Conservation (phyloP, 2,113 vertebrate genomes). For the Anser cygnoides region DNA sequence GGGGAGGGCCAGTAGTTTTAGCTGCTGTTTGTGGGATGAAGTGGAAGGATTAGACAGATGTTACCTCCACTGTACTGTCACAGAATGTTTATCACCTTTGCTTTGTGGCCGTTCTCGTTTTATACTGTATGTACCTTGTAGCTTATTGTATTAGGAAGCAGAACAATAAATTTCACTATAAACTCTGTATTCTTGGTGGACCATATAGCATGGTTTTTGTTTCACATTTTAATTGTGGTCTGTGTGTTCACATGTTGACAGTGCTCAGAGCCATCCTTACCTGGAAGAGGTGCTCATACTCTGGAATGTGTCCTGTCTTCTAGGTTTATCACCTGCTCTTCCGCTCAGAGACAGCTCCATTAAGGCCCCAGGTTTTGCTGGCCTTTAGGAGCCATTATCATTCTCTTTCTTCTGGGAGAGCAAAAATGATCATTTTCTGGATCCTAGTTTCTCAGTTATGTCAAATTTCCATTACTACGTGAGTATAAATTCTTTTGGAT, state of each 20-base stretch:
- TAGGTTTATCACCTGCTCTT: slow-evolving; percentile 19
- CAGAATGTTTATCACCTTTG: slow-evolving; percentile 79
- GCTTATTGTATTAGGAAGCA: slow-evolving; percentile 81
- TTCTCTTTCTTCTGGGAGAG: slow-evolving; percentile 9
- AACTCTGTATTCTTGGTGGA: slow-evolving; percentile 72
- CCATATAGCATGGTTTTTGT: slow-evolving; percentile 65
- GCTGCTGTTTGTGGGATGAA: slow-evolving; percentile 71
- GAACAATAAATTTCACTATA: slow-evolving; percentile 85
- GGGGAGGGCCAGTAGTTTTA: slow-evolving; percentile 73
- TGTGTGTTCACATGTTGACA: slow-evolving; percentile 43
- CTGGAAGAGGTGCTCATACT: slow-evolving; percentile 1
- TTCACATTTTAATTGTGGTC: slow-evolving; percentile 57
- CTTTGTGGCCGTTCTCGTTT: slow-evolving; percentile 82
- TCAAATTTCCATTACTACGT: not conserved
- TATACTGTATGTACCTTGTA: slow-evolving; percentile 85
- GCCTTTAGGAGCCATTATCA: not conserved
- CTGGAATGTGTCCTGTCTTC: slow-evolving; percentile 8
- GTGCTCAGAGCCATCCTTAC: slow-evolving; percentile 8
- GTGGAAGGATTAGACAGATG: slow-evolving; percentile 63
- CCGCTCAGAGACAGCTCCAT: slow-evolving; percentile 1
- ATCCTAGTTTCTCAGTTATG: not conserved
- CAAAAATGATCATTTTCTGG: not conserved
- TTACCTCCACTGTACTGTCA: slow-evolving; percentile 75
- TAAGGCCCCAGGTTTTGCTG: slow-evolving; percentile 29
- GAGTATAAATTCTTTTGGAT: slow-evolving; percentile 21